Conservation (phyloP, 2,888 invertebrate genomes). For the Drosophila mayaguana region DNA sequence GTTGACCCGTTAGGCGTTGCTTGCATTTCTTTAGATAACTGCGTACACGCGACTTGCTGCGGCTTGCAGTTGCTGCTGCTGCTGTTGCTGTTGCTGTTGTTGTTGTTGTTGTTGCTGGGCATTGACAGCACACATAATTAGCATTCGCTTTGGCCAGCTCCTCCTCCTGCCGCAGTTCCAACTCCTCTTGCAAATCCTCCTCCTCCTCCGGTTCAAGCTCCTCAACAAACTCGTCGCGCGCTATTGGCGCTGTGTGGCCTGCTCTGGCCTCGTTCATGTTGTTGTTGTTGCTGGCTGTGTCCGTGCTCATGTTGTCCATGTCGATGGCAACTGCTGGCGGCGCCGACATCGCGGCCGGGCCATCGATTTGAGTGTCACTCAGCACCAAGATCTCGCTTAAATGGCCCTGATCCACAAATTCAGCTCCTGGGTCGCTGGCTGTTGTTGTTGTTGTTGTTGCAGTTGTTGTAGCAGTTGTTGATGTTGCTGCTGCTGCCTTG, state of each 20-base stretch:
- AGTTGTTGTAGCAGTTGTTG: conserved; percentile 33
- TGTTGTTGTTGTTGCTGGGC: conserved; percentile 44
- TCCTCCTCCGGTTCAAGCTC: conserved; percentile 38
- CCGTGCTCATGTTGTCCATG: conserved; percentile 60
- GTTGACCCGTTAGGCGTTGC: conserved; percentile 84
- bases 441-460: conserved; percentile 30
- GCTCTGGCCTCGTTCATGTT: conserved; percentile 59
- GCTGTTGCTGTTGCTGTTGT: conserved; percentile 23
- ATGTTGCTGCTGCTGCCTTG: conserved; percentile 49
- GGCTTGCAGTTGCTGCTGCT: conserved; percentile 56
- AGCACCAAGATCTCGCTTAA: conserved; percentile 79
- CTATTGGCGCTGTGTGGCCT: conserved; percentile 77
- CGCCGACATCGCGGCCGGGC: conserved; percentile 51
- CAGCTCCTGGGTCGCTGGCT: conserved; percentile 52
- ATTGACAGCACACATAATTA: conserved; percentile 79
- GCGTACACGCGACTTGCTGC: conserved; percentile 85
- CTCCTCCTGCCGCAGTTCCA: conserved; percentile 40
- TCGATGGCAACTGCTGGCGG: conserved; percentile 62
- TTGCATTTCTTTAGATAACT: conserved; percentile 84
- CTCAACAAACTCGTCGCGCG: conserved; percentile 70
- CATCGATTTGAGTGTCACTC: conserved; percentile 81
- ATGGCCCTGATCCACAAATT: conserved; percentile 70
- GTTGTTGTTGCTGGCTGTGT: conserved; percentile 33
- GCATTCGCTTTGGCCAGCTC: conserved; percentile 58
- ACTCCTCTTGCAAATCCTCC: conserved; percentile 19